These are phyloP conservation scores for Heliconius aoede DNA, from an alignment of 2,888 invertebrate species.

Conservation along the genomic window DNA sequence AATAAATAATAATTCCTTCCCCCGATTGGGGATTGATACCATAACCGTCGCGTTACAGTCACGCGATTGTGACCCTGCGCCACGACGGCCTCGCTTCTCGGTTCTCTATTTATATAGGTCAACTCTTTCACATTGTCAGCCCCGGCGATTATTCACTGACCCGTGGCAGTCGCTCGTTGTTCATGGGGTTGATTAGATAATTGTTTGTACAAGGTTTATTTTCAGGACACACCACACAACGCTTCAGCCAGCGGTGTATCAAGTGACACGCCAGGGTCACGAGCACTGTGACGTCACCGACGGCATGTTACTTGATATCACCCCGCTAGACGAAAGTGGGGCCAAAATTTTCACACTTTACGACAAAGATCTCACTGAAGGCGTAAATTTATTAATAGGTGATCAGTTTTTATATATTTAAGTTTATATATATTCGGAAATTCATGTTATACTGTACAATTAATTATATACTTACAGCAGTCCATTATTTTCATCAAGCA, in stretches of 20 bases:
- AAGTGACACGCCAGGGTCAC: slow-evolving; percentile 88
- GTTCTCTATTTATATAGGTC: slow-evolving; percentile 13
- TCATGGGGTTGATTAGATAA: slow-evolving; percentile 36
- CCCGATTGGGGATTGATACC: too few species aligned
- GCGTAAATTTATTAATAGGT: slow-evolving; percentile 89
- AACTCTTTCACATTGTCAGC: background rate
- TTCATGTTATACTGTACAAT: too few species aligned
- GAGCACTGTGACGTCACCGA: slow-evolving; percentile 88
- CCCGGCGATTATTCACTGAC: slow-evolving; percentile 41
- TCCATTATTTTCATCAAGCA: too few species aligned
- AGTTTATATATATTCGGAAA: too few species aligned
- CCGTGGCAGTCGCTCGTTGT: slow-evolving; percentile 26
- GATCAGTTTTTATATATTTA: background rate
- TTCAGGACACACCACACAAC: slow-evolving; percentile 81
- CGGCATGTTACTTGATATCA: slow-evolving; percentile 87
- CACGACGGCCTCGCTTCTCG: too few species aligned
- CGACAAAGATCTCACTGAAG: slow-evolving; percentile 89
- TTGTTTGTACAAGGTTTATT: slow-evolving; percentile 25
- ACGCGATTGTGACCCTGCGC: too few species aligned
- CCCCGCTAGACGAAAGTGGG: slow-evolving; percentile 86
- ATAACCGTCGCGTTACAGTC: too few species aligned
- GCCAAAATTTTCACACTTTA: slow-evolving; percentile 87
- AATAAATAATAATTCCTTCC: too few species aligned
- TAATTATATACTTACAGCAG: too few species aligned
- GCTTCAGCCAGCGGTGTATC: slow-evolving; percentile 85